Evolutionary conservation across 2,113 vertebrate genomes (phyloP).

Genomic region (Chlorocebus sabaeus): DNA sequence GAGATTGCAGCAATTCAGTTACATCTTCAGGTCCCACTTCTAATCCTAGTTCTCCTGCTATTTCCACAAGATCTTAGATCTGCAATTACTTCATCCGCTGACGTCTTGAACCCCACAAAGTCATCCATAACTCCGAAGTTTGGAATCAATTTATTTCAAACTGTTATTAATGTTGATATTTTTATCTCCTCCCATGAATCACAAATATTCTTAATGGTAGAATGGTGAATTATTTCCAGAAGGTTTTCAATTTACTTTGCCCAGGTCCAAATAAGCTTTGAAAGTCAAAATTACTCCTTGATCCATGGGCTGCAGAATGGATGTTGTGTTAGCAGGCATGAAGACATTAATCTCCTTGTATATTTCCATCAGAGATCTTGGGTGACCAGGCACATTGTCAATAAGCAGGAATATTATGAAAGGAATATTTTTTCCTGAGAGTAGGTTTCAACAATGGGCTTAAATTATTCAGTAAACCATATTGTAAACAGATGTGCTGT

Average conservation of each 20-base stretch:
- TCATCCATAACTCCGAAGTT: not conserved
- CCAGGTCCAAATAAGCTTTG: not conserved
- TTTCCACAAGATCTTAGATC: not conserved
- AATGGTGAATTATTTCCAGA: not conserved
- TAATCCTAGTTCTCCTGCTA: not conserved
- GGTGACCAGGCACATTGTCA: not conserved
- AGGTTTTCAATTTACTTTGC: not conserved
- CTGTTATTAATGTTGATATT: not conserved
- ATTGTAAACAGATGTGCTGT: not conserved
- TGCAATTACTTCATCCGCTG: not conserved
- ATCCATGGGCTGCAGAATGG: not conserved
- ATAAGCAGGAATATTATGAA: not conserved
- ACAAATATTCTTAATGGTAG: not conserved
- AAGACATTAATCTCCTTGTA: not conserved
- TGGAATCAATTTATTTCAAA: not conserved
- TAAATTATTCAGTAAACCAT: not conserved
- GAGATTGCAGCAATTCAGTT: not conserved
- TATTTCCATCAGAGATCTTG: not conserved
- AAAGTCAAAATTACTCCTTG: not conserved
- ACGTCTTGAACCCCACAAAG: not conserved
- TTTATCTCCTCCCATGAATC: not conserved
- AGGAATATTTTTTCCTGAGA: not conserved
- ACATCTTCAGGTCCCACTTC: not conserved
- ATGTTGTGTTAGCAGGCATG: not conserved
- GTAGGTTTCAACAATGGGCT: not conserved